Evolutionary conservation across 2,113 vertebrate genomes (phyloP).

Genomic region (Noturus placidus): DNA sequence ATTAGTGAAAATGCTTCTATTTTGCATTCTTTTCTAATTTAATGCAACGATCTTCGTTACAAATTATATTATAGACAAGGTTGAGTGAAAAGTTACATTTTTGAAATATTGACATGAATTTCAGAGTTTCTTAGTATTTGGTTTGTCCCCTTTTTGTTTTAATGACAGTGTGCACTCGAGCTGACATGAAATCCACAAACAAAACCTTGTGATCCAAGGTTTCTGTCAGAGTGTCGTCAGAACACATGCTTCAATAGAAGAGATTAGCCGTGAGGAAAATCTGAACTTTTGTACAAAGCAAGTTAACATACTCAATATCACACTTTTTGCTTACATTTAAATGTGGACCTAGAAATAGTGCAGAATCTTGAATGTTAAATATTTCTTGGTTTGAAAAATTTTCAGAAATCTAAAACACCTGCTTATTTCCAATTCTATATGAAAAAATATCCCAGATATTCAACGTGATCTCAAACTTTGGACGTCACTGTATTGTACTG

Average conservation of each 20-base stretch:
- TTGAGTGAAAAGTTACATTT: neutral
- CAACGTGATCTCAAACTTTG: neutral
- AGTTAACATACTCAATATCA: neutral
- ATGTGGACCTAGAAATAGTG: neutral
- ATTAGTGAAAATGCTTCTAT: neutral
- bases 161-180: neutral
- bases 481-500: neutral
- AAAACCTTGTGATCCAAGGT: neutral
- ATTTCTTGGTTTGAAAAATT: neutral
- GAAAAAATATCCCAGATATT: neutral
- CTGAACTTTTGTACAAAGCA: neutral
- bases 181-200: neutral
- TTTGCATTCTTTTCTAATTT: neutral
- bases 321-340: neutral
- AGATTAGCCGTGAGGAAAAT: neutral
- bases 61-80: neutral
- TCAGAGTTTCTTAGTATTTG: neutral
- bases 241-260: too few species aligned
- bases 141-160: neutral
- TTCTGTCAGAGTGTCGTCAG: neutral
- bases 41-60: neutral
- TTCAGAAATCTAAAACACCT: neutral
- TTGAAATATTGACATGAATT: too few species aligned
- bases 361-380: neutral
- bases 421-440: neutral